Base-by-base conservation (phyloP, 92 coral and sea anemone species). In the Phenganax subtilis region DNA sequence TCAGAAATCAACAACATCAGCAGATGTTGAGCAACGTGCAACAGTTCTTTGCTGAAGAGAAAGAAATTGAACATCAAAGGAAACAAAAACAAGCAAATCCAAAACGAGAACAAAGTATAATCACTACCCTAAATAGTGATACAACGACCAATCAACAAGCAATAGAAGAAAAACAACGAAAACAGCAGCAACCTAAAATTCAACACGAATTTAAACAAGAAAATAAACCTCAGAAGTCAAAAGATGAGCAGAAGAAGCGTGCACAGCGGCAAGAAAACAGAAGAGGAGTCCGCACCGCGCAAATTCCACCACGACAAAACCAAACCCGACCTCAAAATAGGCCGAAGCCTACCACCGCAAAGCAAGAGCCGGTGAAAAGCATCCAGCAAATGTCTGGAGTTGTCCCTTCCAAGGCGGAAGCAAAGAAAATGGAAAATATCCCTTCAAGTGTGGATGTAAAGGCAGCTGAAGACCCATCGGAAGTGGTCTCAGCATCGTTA, bases 1-100 rank as follows among this genome's bases (percentile, higher is more conserved):
- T 96, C 72, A 88, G 90, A 84, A 75, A 75, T 57, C 88, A 90
- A 82, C 97, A 96, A 71, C 97, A 88, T 63, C 97, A 96, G 74
- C 89, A 89, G 80, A 96, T 96, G 99, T 31, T 96, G 27, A 79
- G 83, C 52, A 56, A 56, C 68, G 83, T 79, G n/a, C 72, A 63
- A 79, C 83, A 79, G 57, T 79, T 79, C 83, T 79, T 79, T 25
- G 83, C 83, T 25, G 83, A 79, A 64, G 74, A 79, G n/a, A 79
- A 79, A 64, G 83, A 64, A 47, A 79, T 79, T 8, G 83, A 79
- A 16, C 83, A 76, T 28, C 81, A 79, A 27, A 67, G 83, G 17
- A 79, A 79, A 56, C 83, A 79, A 12, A 47, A 31, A 15, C 83
- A 63, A 79, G 83, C 53, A 25, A 55, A 65, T 60, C 83, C 63